Base-by-base conservation (phyloP, 2,888 invertebrate genomes). In the Oligia fasciuncula region DNA sequence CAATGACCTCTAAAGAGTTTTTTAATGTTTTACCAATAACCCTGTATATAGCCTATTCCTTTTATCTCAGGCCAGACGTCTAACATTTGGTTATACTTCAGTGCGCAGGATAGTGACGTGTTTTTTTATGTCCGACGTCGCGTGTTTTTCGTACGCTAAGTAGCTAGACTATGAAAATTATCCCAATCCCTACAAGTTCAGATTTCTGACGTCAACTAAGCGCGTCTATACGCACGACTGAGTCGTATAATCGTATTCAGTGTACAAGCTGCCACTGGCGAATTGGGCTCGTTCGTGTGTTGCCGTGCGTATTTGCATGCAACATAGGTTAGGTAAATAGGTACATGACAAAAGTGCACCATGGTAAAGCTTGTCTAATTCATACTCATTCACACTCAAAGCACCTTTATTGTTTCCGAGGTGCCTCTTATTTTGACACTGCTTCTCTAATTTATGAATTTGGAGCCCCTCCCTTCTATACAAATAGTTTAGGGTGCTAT, bases 391-490 rank as follows among this genome's bases (percentile, higher is more conserved):
- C 6, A 2, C 13, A n/a, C 60, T 35, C 5, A 43, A 63, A 40
- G 49, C 46, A 71, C 73, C 75, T 83, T 74, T 81, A 77, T 85
- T 85, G 77, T 85, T 79, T 83, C 70, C 66, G 11, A 77, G 74
- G 46, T 8, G 54, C 60, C 63, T 68, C 72, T 70, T 84, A 81
- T 73, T 79, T 85, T 77, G 71, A 73, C 79, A 77, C 83, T 68
- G 62, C 68, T 67, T 68, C 71, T 62, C n/a, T 80, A 71, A 80
- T 85, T 85, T 85, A 85, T 83, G 77, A 85, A 73, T 75, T 72
- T 13, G 9, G 49, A 14, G 11, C 35, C 60, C 63, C 69, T 77
- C 46, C 66, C 40, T 62, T 17, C 5, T 43, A 66, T n/a, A 65
- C 71, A 73, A 83, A 85, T 85, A 83, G 77, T 76, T 68, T 60